A percentile compares a stretch with the other conserved stretches of the same genome.
These are phyloP conservation scores for Phengaris arion DNA, from an alignment of 2,888 invertebrate genomes.

Conservation along the genomic window DNA sequence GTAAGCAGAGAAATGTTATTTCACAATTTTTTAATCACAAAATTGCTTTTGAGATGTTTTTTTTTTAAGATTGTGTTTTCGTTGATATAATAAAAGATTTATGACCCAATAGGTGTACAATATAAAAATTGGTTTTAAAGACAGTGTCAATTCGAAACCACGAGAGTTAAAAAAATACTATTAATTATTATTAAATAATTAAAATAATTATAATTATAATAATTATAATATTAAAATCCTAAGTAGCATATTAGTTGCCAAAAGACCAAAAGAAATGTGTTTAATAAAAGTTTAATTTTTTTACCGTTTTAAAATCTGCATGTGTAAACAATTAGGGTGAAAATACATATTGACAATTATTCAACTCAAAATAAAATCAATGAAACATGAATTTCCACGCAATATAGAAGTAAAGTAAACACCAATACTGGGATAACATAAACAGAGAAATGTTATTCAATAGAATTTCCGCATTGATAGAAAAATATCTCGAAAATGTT, in stretches of 20 bases:
- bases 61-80: neutral
- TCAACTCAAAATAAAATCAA: neutral
- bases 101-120: neutral
- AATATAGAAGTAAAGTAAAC: neutral
- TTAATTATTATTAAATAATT: too few relatives aligned
- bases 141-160: too few relatives aligned
- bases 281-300: too few relatives aligned
- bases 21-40: constrained; percentile 19
- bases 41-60: constrained; percentile 13
- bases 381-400: neutral
- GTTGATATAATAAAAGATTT: neutral
- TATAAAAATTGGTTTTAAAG: too few relatives aligned
- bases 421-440: constrained; percentile 7
- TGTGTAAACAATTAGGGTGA: too few relatives aligned
- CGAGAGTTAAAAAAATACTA: too few relatives aligned
- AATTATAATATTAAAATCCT: too few relatives aligned
- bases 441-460: constrained; percentile 14
- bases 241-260: too few relatives aligned
- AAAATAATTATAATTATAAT: too few relatives aligned
- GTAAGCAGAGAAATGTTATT: constrained; percentile 11
- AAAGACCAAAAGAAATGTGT: too few relatives aligned
- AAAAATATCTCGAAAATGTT: neutral
- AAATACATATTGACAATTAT: too few relatives aligned
- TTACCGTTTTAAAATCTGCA: too few relatives aligned
- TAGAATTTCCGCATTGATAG: constrained; percentile 14